A percentile compares a stretch with the other conserved stretches of the same genome.
phyloP scores from a whole-genome alignment of 1,140 invertebrate genomes.

The Pygmarrhopalites habei region DNA sequence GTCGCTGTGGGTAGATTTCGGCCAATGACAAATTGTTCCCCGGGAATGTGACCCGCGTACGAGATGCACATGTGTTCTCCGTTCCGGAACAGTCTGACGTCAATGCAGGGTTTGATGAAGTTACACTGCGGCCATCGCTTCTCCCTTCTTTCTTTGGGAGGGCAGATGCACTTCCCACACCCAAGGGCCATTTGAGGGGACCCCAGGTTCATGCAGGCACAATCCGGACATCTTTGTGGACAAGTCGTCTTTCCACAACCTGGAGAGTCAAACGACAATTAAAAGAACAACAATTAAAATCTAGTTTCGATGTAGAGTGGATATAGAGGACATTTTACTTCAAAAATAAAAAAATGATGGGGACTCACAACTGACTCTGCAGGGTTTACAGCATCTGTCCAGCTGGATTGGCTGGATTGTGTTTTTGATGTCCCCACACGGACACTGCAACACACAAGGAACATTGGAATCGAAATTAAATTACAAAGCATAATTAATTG shows the following conservation, averaged over 20 bases:
- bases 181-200: slow-evolving; percentile 6
- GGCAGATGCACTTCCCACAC: slow-evolving; percentile 12
- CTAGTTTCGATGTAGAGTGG: no score
- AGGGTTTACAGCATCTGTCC: slow-evolving; percentile 10
- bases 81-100: slow-evolving; percentile 30
- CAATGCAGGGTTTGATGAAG: slow-evolving; percentile 36
- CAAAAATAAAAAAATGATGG: no score
- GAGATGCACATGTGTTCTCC: slow-evolving; percentile 29
- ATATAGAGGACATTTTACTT: no score
- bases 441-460: slow-evolving; percentile 6
- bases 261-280: no score
- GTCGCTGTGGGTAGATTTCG: slow-evolving; percentile 28
- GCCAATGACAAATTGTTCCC: slow-evolving; percentile 27
- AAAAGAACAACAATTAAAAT: no score
- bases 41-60: slow-evolving; percentile 37
- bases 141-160: slow-evolving; percentile 18
- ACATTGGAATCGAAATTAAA: no score
- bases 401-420: background rate
- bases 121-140: slow-evolving; percentile 36
- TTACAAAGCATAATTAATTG: no score
- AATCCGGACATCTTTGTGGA: background rate
- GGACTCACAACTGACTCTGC: slow-evolving; percentile 9
- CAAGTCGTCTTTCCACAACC: background rate
- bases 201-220: slow-evolving; percentile 15
- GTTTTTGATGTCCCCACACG: slow-evolving; percentile 4